These are phyloP conservation scores for Limonius californicus DNA, from an alignment of 1,140 invertebrate genomes.

Conservation along the genomic window DNA sequence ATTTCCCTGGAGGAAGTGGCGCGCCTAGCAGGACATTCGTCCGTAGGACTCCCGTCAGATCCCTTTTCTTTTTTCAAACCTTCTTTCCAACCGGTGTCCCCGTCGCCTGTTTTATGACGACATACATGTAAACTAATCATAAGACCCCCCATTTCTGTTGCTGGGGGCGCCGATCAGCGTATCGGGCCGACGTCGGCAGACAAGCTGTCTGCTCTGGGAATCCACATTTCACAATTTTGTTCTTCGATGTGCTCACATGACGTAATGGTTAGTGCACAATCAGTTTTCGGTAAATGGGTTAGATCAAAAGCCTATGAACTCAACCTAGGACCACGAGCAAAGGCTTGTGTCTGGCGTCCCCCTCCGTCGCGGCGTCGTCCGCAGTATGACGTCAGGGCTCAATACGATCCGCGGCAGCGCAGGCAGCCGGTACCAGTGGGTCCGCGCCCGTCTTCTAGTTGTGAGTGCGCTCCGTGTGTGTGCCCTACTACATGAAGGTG, in stretches of 20 bases:
- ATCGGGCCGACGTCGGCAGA: no score
- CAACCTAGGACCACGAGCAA: constrained; percentile 18
- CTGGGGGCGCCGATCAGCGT: not conserved
- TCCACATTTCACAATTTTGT: no score
- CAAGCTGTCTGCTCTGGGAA: no score
- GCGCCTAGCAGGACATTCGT: no score
- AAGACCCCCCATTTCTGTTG: constrained; percentile 10
- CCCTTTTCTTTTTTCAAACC: no score
- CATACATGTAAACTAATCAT: not conserved
- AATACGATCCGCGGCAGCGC: constrained; percentile 42
- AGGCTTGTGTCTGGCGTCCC: constrained; percentile 22
- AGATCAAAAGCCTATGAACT: constrained; percentile 1
- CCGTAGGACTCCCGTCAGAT: no score
- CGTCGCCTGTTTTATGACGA: no score
- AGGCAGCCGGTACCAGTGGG: constrained; percentile 38
- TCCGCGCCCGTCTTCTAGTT: constrained; percentile 39
- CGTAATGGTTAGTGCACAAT: not conserved
- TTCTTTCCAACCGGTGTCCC: no score
- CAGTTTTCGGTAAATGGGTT: not conserved
- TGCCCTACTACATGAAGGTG: constrained; percentile 38
- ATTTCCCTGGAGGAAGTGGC: no score
- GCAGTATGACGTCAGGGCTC: constrained; percentile 47
- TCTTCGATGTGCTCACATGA: not conserved
- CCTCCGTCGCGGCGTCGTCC: constrained; percentile 36
- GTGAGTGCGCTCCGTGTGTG: constrained; percentile 30